Evolutionary conservation across 35 echinoderm and acorn worm genomes (phyloP).

Genomic region (Antedon bifida): DNA sequence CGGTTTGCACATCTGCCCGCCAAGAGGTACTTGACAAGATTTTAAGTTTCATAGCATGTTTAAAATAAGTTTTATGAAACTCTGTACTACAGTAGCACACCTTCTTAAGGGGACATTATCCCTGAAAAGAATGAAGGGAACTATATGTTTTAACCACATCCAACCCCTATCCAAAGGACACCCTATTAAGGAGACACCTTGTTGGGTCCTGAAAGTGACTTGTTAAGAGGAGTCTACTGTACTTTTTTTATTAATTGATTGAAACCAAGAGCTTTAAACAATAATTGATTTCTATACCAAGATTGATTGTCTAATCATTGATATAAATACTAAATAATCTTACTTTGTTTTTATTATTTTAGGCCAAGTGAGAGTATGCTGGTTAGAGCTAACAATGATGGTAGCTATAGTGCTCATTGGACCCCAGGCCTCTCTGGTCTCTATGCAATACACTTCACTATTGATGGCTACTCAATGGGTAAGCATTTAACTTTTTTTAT

Average conservation of each 20-base stretch:
- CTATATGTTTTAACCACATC: too few species aligned
- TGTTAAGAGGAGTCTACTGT: too few species aligned
- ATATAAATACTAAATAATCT: too few species aligned
- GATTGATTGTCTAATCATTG: too few species aligned
- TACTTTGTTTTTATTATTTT: not conserved
- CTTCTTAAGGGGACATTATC: not conserved
- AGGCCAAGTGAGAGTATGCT: slow-evolving; percentile 92
- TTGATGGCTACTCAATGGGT: slow-evolving; percentile 85
- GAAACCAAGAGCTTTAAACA: too few species aligned
- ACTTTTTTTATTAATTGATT: too few species aligned
- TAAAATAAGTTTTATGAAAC: not conserved
- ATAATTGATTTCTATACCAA: too few species aligned
- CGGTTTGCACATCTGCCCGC: slow-evolving; percentile 66
- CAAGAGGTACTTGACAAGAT: slow-evolving; percentile 34
- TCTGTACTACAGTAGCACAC: not conserved
- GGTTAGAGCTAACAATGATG: slow-evolving; percentile 82
- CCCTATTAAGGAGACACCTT: too few species aligned
- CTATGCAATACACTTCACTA: slow-evolving; percentile 62
- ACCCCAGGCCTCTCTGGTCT: slow-evolving; percentile 72
- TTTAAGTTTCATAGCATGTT: not conserved
- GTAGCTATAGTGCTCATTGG: slow-evolving; percentile 74
- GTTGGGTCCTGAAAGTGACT: too few species aligned
- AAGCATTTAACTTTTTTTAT: not conserved
- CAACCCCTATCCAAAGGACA: too few species aligned
- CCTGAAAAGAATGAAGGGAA: too few species aligned